phyloP scores from a whole-genome alignment of 2,888 invertebrate genomes.

The Dorcus parallelipipedus region DNA sequence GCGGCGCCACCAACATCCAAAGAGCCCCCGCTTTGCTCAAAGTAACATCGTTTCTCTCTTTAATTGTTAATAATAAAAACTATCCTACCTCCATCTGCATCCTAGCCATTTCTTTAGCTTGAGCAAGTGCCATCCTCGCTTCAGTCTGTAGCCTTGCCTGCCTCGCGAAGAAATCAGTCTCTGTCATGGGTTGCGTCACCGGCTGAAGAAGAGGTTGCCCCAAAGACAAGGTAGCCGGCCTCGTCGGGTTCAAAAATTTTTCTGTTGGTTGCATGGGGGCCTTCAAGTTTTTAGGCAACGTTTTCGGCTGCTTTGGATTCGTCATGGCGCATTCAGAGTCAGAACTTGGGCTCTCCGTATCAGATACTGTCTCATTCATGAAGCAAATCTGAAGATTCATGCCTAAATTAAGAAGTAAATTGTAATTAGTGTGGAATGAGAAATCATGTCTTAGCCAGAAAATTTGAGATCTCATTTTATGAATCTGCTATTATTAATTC shows the following conservation, averaged over 20 bases:
- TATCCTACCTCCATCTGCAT: conserved; percentile 79
- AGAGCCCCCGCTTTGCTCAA: no score
- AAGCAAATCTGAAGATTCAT: conserved; percentile 95
- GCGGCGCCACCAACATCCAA: no score
- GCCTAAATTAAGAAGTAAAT: conserved; percentile 51
- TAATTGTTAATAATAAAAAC: background rate
- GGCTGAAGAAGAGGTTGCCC: conserved; percentile 53
- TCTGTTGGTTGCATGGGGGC: background rate
- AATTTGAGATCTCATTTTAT: no score
- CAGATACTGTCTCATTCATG: conserved; percentile 89
- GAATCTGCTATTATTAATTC: no score
- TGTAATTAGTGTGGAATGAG: background rate
- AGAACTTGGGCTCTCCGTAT: conserved; percentile 74
- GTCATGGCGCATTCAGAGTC: conserved; percentile 61
- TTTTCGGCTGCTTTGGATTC: conserved; percentile 42
- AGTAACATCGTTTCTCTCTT: no score
- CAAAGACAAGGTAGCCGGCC: conserved; percentile 43
- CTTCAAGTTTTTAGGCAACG: conserved; percentile 27
- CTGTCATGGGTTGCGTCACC: conserved; percentile 50
- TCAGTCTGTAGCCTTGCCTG: conserved; percentile 83
- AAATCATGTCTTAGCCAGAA: background rate
- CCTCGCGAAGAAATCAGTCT: conserved; percentile 76
- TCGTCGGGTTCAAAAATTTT: conserved; percentile 28
- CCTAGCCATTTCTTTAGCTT: conserved; percentile 88
- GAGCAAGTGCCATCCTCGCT: conserved; percentile 81